Conservation (phyloP, 2,888 invertebrate genomes). For the Prionchulus punctatus region DNA sequence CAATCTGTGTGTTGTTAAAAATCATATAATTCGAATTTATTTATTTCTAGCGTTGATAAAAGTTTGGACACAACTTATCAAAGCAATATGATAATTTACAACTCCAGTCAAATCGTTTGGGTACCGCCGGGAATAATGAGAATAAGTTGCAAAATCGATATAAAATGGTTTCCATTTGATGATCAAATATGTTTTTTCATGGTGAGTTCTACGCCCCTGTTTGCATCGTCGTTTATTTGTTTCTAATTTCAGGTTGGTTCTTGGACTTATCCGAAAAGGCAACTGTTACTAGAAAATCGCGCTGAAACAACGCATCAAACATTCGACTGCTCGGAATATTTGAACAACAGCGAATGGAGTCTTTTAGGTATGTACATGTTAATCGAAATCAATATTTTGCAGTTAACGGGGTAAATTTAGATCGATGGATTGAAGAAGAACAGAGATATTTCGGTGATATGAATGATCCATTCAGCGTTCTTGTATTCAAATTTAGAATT, state of each 20-base stretch:
- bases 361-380: constrained; percentile 38
- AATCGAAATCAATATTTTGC: not conserved
- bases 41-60: constrained; percentile 35
- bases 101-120: constrained; percentile 30
- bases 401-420: not conserved
- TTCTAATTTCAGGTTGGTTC: constrained; percentile 78
- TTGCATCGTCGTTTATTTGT: not conserved
- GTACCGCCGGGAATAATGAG: constrained; percentile 66
- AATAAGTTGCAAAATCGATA: constrained; percentile 95
- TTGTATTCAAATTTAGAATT: constrained; percentile 84
- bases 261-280: constrained; percentile 79
- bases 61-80: constrained; percentile 40
- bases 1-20: not conserved
- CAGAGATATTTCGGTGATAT: constrained; percentile 11
- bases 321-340: constrained; percentile 88
- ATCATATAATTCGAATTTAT: not conserved
- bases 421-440: not conserved
- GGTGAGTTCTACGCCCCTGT: not conserved
- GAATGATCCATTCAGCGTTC: constrained; percentile 50
- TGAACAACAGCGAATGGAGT: constrained; percentile 98
- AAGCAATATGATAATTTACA: constrained; percentile 37
- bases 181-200: constrained; percentile 71
- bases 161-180: constrained; percentile 98
- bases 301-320: constrained; percentile 66
- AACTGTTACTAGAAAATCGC: constrained; percentile 80